phyloP scores from a whole-genome alignment of 1,140 invertebrate genomes.

The Odontomachus brunneus region DNA sequence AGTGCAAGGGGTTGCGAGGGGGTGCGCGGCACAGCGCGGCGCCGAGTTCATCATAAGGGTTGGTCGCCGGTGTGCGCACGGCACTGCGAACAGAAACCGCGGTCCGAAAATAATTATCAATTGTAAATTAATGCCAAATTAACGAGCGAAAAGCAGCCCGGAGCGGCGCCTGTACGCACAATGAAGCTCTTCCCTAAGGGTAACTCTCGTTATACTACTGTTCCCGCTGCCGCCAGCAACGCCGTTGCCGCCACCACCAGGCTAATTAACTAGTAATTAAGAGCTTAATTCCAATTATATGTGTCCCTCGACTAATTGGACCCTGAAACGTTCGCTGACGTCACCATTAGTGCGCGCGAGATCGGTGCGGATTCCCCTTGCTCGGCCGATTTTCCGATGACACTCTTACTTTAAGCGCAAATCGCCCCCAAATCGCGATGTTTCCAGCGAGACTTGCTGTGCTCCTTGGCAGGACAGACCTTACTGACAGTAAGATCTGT shows the following conservation, averaged over 20 bases:
- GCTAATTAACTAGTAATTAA: constrained; percentile 82
- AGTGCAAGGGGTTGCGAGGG: too few relatives aligned
- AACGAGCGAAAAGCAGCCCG: constrained; percentile 71
- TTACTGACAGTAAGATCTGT: too few relatives aligned
- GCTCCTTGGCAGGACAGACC: too few relatives aligned
- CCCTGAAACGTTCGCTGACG: constrained; percentile 72
- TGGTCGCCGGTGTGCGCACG: neutral
- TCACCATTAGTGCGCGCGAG: constrained; percentile 28
- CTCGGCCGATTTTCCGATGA: neutral
- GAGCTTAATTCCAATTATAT: constrained; percentile 80
- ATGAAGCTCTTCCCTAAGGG: constrained; percentile 73
- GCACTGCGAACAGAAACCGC: constrained; percentile 39
- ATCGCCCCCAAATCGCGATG: too few relatives aligned
- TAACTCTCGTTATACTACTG: constrained; percentile 72
- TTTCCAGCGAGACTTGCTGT: too few relatives aligned
- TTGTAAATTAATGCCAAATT: constrained; percentile 78
- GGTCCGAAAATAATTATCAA: constrained; percentile 76
- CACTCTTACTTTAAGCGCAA: neutral
- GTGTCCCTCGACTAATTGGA: constrained; percentile 80
- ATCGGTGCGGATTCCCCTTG: neutral
- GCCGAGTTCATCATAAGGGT: constrained; percentile 13
- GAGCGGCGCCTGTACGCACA: constrained; percentile 64
- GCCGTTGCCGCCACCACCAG: constrained; percentile 56
- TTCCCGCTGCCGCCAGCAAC: constrained; percentile 61
- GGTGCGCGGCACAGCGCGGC: neutral